Base-by-base conservation (phyloP, 2,797 vertebrate genomes). In the Anabacerthia variegaticeps region DNA sequence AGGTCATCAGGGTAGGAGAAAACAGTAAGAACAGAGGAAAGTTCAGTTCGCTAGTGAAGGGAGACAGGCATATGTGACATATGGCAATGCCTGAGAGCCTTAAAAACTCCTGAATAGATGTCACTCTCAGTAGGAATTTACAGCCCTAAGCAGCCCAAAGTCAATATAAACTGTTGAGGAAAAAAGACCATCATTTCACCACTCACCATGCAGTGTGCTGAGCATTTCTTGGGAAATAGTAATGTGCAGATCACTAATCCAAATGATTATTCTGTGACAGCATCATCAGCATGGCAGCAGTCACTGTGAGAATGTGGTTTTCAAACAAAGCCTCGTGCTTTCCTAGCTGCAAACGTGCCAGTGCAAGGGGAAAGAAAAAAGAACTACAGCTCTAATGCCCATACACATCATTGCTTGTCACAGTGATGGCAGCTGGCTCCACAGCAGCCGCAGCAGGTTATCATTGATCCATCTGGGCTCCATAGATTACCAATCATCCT, bases 331-430 rank as follows among this genome's bases (percentile, higher is more conserved):
- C 13, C 39, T 68, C 59, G 11, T 68, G 49, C 10, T 72, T 59
- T 34, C 28, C 49, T 49, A 27, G 30, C 48, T 59, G 48, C 1
- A 8, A n/a, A 23, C 2, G 12, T 36, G 34, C 12, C 66, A 49
- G 41, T 41, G 34, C 41, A 54, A 65, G 27, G 55, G 34, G 43
- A 74, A 83, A 43, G n/a, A 13, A 61, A 58, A 68, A 30, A 7
- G 12, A 51, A 15, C 14, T 7, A 1, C 4, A 36, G 15, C 24
- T 75, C 17, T 65, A 44, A 41, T 1, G 7, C 28, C 34, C 20
- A 2, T 3, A 5, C 0, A 23, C 1, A 0, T 0, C 2, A 1
- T 36, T 0, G 4, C 34, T 72, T 37, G 37, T 78, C 23, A 17
- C 3, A 4, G 39, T 9, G 36, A 21, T 1, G 34, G 41, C 69